Percentiles rank a stretch among this genome's conserved stretches.
Conservation (phyloP, 2,888 invertebrate species). For the Anoplius nigerrimus region DNA sequence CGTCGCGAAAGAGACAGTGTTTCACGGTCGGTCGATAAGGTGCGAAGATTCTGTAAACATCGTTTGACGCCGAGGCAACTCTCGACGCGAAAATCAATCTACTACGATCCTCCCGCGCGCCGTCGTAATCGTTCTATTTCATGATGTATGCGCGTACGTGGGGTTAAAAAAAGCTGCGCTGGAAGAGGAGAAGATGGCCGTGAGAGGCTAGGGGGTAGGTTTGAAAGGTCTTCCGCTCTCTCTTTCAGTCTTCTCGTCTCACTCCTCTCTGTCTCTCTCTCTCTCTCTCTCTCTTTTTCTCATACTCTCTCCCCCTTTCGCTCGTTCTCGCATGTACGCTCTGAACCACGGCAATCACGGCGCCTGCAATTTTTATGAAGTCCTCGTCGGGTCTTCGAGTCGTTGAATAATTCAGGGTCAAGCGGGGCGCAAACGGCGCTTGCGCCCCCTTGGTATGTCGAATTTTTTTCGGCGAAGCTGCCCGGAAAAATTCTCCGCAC, state of each 20-base stretch:
- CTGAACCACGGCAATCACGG: conserved; percentile 68
- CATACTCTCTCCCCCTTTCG: conserved; percentile 18
- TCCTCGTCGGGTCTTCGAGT: conserved; percentile 66
- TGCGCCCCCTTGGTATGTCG: conserved; percentile 44
- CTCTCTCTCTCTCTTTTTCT: neutral
- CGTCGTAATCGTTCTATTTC: conserved; percentile 48
- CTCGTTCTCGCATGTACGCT: conserved; percentile 31
- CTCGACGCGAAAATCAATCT: conserved; percentile 22
- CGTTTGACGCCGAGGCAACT: no score
- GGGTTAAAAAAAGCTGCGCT: conserved; percentile 29
- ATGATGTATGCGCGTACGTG: conserved; percentile 23
- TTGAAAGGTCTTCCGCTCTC: conserved; percentile 54
- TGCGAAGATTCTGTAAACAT: no score
- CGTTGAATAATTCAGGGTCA: conserved; percentile 72
- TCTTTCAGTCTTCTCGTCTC: conserved; percentile 8
- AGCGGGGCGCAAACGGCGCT: conserved; percentile 54
- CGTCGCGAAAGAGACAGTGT: no score
- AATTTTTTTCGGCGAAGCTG: conserved; percentile 41
- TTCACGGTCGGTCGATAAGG: no score
- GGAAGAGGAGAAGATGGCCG: conserved; percentile 40
- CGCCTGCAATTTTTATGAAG: conserved; percentile 70
- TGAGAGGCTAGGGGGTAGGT: conserved; percentile 49
- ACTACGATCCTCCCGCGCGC: conserved; percentile 30
- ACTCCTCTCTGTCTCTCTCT: neutral
- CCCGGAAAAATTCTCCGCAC: neutral